Evolutionary conservation across 2,113 vertebrate species (phyloP).

Genomic region (Polypterus senegalus): DNA sequence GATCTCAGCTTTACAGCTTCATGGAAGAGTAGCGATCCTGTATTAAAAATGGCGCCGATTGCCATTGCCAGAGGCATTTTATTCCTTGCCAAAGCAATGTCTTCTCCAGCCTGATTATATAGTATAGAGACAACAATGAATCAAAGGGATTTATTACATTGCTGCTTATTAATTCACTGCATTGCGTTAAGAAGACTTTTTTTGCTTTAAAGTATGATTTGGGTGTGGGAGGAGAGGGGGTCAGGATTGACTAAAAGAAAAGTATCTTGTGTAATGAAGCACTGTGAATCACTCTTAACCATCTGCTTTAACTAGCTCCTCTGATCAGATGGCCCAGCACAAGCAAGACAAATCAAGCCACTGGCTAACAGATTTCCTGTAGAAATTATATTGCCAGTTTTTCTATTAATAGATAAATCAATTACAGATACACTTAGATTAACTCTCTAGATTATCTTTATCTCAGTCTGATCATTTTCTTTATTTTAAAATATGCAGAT

Average conservation of each 20-base stretch:
- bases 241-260: not conserved
- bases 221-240: not conserved
- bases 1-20: constrained; percentile 11
- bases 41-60: constrained; percentile 18
- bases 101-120: constrained; percentile 39
- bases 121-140: constrained; percentile 42
- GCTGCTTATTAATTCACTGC: constrained; percentile 46
- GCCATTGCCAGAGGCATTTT: constrained; percentile 3
- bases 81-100: not conserved
- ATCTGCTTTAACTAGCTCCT: too few species aligned
- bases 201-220: not conserved
- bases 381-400: too few species aligned
- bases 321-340: too few species aligned
- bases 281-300: too few species aligned
- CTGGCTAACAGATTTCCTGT: too few species aligned
- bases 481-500: too few species aligned
- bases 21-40: constrained; percentile 15
- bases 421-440: too few species aligned
- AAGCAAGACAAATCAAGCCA: too few species aligned
- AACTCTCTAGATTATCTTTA: too few species aligned
- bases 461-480: too few species aligned
- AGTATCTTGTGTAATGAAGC: not conserved
- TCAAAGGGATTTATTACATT: constrained; percentile 45
- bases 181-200: not conserved
- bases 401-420: too few species aligned